Evolutionary conservation across 2,888 invertebrate genomes (phyloP), one percentile per base, ranked within the genome.

Genomic region (Dysmachus trigonus): DNA sequence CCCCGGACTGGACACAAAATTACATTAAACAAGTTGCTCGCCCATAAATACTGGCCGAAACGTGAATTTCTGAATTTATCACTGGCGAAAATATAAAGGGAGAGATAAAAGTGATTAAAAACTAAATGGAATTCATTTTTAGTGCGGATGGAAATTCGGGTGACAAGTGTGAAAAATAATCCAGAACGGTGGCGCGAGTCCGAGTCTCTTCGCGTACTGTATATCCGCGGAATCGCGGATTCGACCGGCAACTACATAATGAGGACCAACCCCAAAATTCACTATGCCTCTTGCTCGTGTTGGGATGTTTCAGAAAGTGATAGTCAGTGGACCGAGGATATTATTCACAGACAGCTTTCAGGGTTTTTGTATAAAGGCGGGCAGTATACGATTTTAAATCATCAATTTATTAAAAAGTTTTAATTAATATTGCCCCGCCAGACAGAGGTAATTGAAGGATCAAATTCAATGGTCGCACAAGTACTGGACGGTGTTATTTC

Each of bases 81-180:
- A 2, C n/a, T 73, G 31, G 33, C 33, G n/a, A 31, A 73, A 73
- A 73, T 33, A 73, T 73, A 73, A 73, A 31, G 10, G 31, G 73
- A 73, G 73, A 31, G 73, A 73, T 73, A 73, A 73, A 73, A 73
- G 73, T 73, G 73, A 73, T 73, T 73, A 73, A 73, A 73, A 73
- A 73, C 73, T 73, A 73, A 73, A 73, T 73, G 73, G 73, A 73
- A 73, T 73, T 73, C 73, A 33, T 73, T 73, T 73, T 62, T 62
- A 62, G 73, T 73, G 18, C 33, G 31, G 33, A 33, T n/a, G 73
- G 33, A 73, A 73, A 73, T 73, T 62, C 62, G 27, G 62, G 73
- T 33, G 73, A 73, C 73, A 73, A 73, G 73, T 73, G 33, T 33
- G 73, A 73, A 73, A 73, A 73, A 73, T 73, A 73, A 27, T 73